These are phyloP conservation scores for Saccostrea echinata DNA, from an alignment of 1,140 invertebrate genomes.

Conservation along the genomic window DNA sequence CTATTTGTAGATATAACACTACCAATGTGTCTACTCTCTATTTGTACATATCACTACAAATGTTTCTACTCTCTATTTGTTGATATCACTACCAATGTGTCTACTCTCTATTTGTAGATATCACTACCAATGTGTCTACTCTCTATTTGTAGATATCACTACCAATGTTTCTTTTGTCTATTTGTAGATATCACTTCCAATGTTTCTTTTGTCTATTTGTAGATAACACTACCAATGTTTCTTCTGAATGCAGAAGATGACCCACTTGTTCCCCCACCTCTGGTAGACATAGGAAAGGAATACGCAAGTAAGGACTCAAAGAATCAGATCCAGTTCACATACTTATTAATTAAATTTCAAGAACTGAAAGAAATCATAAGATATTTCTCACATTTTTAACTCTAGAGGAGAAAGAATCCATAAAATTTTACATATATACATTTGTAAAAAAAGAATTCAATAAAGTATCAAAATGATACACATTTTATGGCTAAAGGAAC, in stretches of 20 bases:
- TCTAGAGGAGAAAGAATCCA: too few relatives aligned
- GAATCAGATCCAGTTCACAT: neutral
- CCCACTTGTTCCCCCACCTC: slow-evolving; percentile 89
- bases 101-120: too few relatives aligned
- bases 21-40: too few relatives aligned
- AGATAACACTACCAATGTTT: slow-evolving; percentile 90
- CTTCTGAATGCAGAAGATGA: slow-evolving; percentile 94
- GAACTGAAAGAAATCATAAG: too few relatives aligned
- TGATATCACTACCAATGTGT: neutral
- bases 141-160: neutral
- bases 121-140: too few relatives aligned
- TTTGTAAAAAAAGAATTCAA: neutral
- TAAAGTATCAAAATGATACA: too few relatives aligned
- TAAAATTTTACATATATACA: neutral
- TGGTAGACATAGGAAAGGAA: slow-evolving; percentile 87
- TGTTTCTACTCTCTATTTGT: too few relatives aligned
- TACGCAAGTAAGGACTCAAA: slow-evolving; percentile 86
- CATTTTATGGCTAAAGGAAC: too few relatives aligned
- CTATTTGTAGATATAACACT: too few relatives aligned
- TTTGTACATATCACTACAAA: too few relatives aligned
- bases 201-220: slow-evolving; percentile 49
- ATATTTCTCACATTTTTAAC: too few relatives aligned
- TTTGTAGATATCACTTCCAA: neutral
- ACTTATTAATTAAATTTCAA: too few relatives aligned
- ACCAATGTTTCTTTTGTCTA: neutral